These are phyloP conservation scores for Patagioenas fasciata DNA, from an alignment of 2,113 vertebrate genomes.

Conservation along the genomic window DNA sequence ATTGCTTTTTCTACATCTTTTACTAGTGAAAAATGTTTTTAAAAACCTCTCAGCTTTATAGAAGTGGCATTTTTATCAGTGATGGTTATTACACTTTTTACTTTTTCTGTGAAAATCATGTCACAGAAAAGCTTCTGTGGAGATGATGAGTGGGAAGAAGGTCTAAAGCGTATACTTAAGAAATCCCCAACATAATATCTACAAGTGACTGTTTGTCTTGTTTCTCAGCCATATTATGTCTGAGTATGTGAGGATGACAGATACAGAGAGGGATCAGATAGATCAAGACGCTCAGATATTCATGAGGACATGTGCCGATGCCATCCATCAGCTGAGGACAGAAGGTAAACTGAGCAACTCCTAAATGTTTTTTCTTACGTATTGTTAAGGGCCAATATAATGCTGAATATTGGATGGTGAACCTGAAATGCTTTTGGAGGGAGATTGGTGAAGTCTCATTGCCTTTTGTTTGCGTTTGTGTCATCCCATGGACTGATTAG, in stretches of 20 bases:
- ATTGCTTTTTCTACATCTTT: neutral
- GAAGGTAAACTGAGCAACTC: slow-evolving; percentile 78
- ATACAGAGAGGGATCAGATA: slow-evolving; percentile 93
- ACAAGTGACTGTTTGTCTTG: neutral
- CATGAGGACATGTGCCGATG: slow-evolving; percentile 93
- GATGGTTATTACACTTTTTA: neutral
- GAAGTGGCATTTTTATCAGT: neutral
- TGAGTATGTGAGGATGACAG: slow-evolving; percentile 90
- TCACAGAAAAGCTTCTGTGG: neutral
- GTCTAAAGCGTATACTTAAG: neutral
- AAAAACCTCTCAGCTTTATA: neutral
- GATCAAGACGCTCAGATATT: slow-evolving; percentile 97
- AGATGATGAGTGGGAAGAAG: neutral
- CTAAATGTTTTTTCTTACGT: neutral
- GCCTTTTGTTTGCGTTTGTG: neutral
- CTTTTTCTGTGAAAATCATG: neutral
- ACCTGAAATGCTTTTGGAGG: neutral
- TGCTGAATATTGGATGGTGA: neutral
- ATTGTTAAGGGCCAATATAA: neutral
- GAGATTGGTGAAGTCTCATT: neutral
- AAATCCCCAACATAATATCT: too few species aligned
- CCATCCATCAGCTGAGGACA: slow-evolving; percentile 88
- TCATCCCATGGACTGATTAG: neutral
- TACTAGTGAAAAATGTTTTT: neutral
- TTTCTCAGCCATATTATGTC: slow-evolving; percentile 85